phyloP scores from a whole-genome alignment of 2,888 invertebrate species.

The Lycaena phlaeas region DNA sequence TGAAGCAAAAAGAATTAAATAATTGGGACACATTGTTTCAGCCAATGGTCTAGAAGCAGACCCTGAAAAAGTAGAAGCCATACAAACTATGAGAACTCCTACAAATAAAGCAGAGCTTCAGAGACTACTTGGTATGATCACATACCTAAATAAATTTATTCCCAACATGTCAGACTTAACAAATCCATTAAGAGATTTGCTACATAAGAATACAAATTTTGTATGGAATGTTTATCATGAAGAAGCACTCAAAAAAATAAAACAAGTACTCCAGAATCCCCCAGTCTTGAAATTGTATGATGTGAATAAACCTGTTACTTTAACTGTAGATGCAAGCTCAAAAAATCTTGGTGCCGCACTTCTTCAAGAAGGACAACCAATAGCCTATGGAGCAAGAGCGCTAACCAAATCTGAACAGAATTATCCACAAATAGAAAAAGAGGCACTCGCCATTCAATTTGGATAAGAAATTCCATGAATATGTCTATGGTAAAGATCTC shows the following conservation, averaged over 20 bases:
- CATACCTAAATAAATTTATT: conserved; percentile 15
- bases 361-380: conserved; percentile 15
- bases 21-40: neutral
- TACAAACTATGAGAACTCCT: conserved; percentile 16
- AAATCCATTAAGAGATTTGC: conserved; percentile 6
- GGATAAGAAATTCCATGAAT: conserved; percentile 9
- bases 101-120: conserved; percentile 16
- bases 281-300: conserved; percentile 6
- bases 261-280: conserved; percentile 2
- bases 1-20: neutral
- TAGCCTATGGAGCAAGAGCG: conserved; percentile 14
- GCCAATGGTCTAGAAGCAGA: conserved; percentile 16
- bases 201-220: conserved; percentile 13
- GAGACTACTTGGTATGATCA: conserved; percentile 15
- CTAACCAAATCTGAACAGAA: conserved; percentile 3
- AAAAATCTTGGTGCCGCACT: conserved; percentile 11
- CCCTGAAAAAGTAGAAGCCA: conserved; percentile 18
- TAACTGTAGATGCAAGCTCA: conserved; percentile 2
- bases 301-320: conserved; percentile 1
- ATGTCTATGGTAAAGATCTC: conserved; percentile 16
- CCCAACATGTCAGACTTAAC: conserved; percentile 11
- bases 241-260: conserved; percentile 9
- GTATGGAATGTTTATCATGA: conserved; percentile 14
- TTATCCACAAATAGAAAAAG: neutral
- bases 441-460: neutral